A percentile compares a stretch with the other conserved stretches of the same genome.
These are phyloP conservation scores for Empis stercorea DNA, from an alignment of 2,888 invertebrate species.

Conservation along the genomic window DNA sequence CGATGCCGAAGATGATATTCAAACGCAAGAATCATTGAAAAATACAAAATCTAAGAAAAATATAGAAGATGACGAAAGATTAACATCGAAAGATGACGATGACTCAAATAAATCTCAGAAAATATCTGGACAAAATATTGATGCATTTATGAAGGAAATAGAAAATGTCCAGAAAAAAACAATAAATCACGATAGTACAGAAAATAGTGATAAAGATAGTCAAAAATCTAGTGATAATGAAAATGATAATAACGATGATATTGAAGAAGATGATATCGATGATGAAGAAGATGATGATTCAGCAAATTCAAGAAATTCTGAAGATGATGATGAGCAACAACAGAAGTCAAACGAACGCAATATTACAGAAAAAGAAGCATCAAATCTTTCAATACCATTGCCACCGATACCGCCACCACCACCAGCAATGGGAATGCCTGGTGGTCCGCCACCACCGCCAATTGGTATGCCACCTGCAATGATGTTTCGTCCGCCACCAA, in stretches of 20 bases:
- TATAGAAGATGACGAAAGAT: constrained; percentile 23
- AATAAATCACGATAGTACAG: constrained; percentile 49
- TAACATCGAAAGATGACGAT: constrained; percentile 15
- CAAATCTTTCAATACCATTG: constrained; percentile 11
- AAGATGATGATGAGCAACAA: constrained; percentile 1
- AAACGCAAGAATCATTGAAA: constrained; percentile 16
- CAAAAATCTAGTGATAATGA: constrained; percentile 8
- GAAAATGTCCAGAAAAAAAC: constrained; percentile 70
- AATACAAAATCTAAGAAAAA: constrained; percentile 28
- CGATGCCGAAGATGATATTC: constrained; percentile 31
- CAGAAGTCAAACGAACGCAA: neutral
- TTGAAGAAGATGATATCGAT: constrained; percentile 17
- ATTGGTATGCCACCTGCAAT: constrained; percentile 38
- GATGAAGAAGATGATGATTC: constrained; percentile 12
- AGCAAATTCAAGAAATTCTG: constrained; percentile 10
- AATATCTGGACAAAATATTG: constrained; percentile 83
- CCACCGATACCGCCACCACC: constrained; percentile 26
- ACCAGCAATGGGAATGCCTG: constrained; percentile 27
- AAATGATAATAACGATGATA: constrained; percentile 12
- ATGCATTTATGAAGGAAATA: constrained; percentile 88
- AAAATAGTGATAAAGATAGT: constrained; percentile 35
- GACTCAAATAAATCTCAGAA: constrained; percentile 52
- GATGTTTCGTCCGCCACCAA: constrained; percentile 45
- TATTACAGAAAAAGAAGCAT: neutral
- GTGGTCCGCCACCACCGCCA: constrained; percentile 42